These are phyloP conservation scores for Zoanthus solanderi DNA, from an alignment of 92 coral and sea anemone genomes.

Conservation along the genomic window DNA sequence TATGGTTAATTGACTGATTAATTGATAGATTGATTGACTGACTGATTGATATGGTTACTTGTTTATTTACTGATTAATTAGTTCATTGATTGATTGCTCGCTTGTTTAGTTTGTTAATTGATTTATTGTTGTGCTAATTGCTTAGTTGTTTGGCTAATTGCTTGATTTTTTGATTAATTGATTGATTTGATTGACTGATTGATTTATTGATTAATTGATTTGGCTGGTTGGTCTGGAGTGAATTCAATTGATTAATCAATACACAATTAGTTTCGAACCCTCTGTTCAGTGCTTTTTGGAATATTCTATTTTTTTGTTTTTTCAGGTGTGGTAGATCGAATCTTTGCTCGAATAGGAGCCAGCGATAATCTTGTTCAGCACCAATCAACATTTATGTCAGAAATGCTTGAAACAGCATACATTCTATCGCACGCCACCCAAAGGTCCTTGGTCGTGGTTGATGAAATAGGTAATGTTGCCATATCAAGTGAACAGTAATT, in stretches of 20 bases:
- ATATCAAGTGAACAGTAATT: neutral
- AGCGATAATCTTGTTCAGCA: slow-evolving; percentile 91
- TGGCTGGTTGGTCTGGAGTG: no score
- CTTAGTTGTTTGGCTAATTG: neutral
- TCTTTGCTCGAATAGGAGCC: slow-evolving; percentile 91
- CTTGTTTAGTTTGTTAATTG: neutral
- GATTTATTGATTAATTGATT: no score
- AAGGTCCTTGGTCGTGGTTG: slow-evolving; percentile 81
- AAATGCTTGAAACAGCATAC: slow-evolving; percentile 89
- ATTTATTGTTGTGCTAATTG: neutral
- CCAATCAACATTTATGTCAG: slow-evolving; percentile 90
- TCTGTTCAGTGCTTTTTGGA: no score
- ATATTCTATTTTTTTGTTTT: neutral
- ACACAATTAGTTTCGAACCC: no score
- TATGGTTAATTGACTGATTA: no score
- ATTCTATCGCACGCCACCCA: slow-evolving; percentile 86
- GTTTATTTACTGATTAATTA: neutral
- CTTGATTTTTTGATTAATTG: neutral
- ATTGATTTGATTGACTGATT: neutral
- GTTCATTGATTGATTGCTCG: neutral
- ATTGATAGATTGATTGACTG: no score
- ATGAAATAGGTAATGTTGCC: slow-evolving; percentile 76
- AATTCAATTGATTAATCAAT: no score
- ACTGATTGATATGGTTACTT: no score
- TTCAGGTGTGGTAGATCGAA: slow-evolving; percentile 80